These are phyloP conservation scores for Serranus cabrilla DNA, from an alignment of 2,797 vertebrate species.

Conservation along the genomic window DNA sequence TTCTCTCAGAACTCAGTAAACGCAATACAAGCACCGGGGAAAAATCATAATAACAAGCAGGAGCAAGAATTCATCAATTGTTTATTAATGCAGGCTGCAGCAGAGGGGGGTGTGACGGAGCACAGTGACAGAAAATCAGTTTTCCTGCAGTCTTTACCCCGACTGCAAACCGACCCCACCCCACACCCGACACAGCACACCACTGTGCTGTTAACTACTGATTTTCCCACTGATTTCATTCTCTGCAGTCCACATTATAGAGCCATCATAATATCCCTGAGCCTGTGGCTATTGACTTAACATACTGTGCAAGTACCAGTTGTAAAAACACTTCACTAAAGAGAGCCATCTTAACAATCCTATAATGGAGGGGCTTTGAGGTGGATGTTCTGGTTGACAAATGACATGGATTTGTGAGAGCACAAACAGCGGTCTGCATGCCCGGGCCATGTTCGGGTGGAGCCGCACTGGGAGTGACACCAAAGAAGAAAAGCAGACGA, in stretches of 20 bases:
- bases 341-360: conserved; percentile 3
- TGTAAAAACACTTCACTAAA: conserved; percentile 31
- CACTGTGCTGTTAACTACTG: conserved; percentile 14
- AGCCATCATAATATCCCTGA: background rate
- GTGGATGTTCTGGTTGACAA: conserved; percentile 49
- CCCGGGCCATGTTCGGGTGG: conserved; percentile 66
- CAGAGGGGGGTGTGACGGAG: conserved; percentile 8
- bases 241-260: conserved; percentile 23
- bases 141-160: conserved; percentile 52
- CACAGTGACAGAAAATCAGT: conserved; percentile 63
- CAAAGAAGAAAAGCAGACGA: conserved; percentile 41
- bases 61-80: background rate
- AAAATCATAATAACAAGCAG: conserved; percentile 1
- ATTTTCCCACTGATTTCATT: conserved; percentile 46
- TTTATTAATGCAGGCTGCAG: conserved; percentile 34
- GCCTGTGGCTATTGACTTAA: conserved; percentile 47
- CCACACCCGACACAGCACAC: conserved; percentile 23
- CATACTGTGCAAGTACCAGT: conserved; percentile 2
- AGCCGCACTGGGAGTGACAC: conserved; percentile 49
- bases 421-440: conserved; percentile 52
- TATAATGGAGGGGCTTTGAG: conserved; percentile 33
- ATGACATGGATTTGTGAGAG: conserved; percentile 48
- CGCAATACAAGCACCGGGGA: too few species aligned
- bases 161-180: conserved; percentile 60
- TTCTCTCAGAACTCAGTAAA: too few species aligned